phyloP scores from a whole-genome alignment of 2,797 vertebrate species.

The Tiaroga cobitis region DNA sequence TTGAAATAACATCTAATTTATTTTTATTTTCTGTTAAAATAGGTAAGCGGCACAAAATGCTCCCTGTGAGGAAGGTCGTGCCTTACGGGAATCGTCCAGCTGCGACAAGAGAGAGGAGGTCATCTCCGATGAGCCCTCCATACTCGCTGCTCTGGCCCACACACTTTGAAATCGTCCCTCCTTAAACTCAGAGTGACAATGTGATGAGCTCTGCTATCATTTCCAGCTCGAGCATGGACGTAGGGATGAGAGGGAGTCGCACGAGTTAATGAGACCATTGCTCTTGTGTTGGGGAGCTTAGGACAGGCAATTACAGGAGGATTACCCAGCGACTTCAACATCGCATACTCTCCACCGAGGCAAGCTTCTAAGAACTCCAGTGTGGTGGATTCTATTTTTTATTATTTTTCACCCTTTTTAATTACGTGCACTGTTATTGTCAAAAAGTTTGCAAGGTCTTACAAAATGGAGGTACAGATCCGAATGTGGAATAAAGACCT shows the following conservation, averaged over 20 bases:
- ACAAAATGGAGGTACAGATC: slow-evolving; percentile 88
- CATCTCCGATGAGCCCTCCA: slow-evolving; percentile 59
- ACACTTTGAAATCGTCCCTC: slow-evolving; percentile 65
- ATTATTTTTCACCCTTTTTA: slow-evolving; percentile 56
- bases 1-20: slow-evolving; percentile 48
- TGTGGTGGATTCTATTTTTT: slow-evolving; percentile 60
- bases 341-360: slow-evolving; percentile 51
- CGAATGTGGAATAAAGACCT: slow-evolving; percentile 83
- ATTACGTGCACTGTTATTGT: slow-evolving; percentile 41
- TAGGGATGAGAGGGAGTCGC: slow-evolving; percentile 74
- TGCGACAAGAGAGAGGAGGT: slow-evolving; percentile 61
- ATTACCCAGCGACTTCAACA: slow-evolving; percentile 70
- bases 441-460: slow-evolving; percentile 56
- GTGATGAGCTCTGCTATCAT: slow-evolving; percentile 68
- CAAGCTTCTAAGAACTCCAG: slow-evolving; percentile 57
- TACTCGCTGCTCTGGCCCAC: slow-evolving; percentile 50
- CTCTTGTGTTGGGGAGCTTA: slow-evolving; percentile 70
- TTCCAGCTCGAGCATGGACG: slow-evolving; percentile 74
- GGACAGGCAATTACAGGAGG: slow-evolving; percentile 73
- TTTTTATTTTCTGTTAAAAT: slow-evolving; percentile 65
- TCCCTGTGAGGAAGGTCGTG: slow-evolving; percentile 59
- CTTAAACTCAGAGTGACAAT: slow-evolving; percentile 62
- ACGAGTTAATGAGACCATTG: slow-evolving; percentile 74
- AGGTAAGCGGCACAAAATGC: slow-evolving; percentile 72
- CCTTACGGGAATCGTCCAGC: slow-evolving; percentile 63